Evolutionary conservation across 2,113 vertebrate genomes (phyloP).

Genomic region (Mustela nigripes): DNA sequence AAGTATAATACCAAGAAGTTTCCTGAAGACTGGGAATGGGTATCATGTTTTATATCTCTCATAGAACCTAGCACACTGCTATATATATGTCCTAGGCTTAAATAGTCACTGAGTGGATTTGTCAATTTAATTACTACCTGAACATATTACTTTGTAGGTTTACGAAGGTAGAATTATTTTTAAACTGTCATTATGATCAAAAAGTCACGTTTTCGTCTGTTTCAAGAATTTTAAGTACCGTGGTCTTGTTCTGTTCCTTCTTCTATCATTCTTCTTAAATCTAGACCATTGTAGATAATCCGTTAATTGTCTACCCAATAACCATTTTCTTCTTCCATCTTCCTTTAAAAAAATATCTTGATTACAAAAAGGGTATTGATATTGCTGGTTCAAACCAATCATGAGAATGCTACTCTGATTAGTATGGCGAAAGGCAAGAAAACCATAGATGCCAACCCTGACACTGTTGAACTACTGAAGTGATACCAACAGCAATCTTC

Average conservation of each 20-base stretch:
- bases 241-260: neutral
- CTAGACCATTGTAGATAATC: neutral
- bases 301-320: neutral
- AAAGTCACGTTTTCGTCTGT: neutral
- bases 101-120: neutral
- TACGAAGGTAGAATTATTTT: slow-evolving; percentile 38
- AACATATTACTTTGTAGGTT: slow-evolving; percentile 40
- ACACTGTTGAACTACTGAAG: neutral
- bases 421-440: slow-evolving; percentile 1
- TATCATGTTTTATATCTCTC: neutral
- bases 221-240: neutral
- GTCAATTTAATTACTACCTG: neutral
- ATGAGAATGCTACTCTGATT: neutral
- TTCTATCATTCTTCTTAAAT: slow-evolving; percentile 2
- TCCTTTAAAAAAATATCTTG: neutral
- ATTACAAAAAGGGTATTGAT: slow-evolving; percentile 23
- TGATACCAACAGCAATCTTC: neutral
- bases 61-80: neutral
- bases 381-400: neutral
- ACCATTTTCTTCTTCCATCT: neutral
- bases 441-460: neutral
- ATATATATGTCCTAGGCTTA: neutral
- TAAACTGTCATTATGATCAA: neutral
- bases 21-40: neutral
- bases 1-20: neutral